These are phyloP conservation scores for Atherix ibis DNA, from an alignment of 2,888 invertebrate species.

Conservation along the genomic window DNA sequence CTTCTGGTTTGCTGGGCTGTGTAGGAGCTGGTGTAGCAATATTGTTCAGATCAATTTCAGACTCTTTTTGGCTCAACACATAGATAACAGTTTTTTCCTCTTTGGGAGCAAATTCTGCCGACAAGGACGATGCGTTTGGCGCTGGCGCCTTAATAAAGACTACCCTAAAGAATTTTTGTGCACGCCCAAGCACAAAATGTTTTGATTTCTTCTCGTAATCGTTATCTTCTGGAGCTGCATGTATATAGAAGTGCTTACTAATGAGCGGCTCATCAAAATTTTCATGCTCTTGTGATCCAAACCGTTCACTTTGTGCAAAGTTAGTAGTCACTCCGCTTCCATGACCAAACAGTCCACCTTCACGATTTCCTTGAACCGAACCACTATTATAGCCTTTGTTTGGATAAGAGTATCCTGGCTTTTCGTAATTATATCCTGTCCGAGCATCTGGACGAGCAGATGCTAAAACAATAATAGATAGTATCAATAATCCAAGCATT, in stretches of 20 bases:
- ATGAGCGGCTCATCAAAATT: constrained; percentile 24
- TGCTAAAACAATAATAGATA: no score
- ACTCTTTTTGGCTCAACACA: constrained; percentile 27
- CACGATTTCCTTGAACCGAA: no score
- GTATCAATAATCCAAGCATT: no score
- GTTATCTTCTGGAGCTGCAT: constrained; percentile 28
- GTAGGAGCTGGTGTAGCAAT: constrained; percentile 27
- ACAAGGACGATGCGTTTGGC: constrained; percentile 15
- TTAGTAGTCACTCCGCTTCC: no score
- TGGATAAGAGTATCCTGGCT: no score
- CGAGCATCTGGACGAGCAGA: no score
- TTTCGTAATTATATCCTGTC: no score
- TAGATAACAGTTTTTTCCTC: constrained; percentile 31
- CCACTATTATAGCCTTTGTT: no score
- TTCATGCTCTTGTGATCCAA: no score
- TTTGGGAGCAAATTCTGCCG: constrained; percentile 24
- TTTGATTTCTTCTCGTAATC: constrained; percentile 20
- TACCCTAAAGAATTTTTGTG: constrained; percentile 27
- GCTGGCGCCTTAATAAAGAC: constrained; percentile 29
- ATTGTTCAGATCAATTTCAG: constrained; percentile 22
- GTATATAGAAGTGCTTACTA: constrained; percentile 26
- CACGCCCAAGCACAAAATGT: constrained; percentile 24
- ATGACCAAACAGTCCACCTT: no score
- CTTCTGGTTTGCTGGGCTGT: constrained; percentile 28
- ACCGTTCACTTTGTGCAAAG: no score